Conservation (phyloP, 2,797 vertebrate genomes). For the Leptodactylus fallax region DNA sequence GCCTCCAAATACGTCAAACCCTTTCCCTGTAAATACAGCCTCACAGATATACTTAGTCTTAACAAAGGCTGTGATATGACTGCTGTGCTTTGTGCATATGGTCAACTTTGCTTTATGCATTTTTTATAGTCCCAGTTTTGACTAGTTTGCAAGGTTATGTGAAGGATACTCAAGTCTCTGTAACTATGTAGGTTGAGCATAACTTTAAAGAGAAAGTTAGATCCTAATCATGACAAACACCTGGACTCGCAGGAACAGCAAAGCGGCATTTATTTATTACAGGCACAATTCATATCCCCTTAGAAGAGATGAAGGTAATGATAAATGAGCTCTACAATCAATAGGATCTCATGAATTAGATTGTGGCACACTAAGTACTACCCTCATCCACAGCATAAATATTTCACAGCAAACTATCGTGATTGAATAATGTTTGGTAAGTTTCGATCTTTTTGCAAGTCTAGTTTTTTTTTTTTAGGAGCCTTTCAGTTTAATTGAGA, state of each 20-base stretch:
- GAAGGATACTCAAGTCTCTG: conserved; percentile 4
- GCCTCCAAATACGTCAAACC: too few species aligned
- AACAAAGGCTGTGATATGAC: too few species aligned
- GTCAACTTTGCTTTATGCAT: too few species aligned
- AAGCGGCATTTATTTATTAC: conserved; percentile 34
- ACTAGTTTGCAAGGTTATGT: background rate
- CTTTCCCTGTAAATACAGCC: too few species aligned
- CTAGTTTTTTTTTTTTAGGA: conserved; percentile 10
- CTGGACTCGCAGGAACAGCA: background rate
- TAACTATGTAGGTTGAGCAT: conserved; percentile 1
- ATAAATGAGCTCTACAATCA: conserved; percentile 46
- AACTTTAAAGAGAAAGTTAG: conserved; percentile 13
- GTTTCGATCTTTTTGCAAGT: conserved; percentile 17
- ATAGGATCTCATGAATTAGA: conserved; percentile 51
- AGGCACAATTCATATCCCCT: conserved; percentile 33
- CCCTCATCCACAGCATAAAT: conserved; percentile 28
- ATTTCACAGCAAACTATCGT: conserved; percentile 18
- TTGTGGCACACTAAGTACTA: conserved; percentile 42
- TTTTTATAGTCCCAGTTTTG: background rate
- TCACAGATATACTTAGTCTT: too few species aligned
- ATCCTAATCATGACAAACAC: conserved; percentile 37
- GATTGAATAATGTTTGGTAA: conserved; percentile 39
- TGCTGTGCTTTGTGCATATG: too few species aligned
- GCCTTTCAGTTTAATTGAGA: conserved; percentile 34
- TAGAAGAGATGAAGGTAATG: conserved; percentile 38